Percentiles rank a stretch among this genome's conserved stretches.
Evolutionary conservation across 2,888 invertebrate genomes (phyloP).

Genomic region (Eudasyphora cyanicolor): DNA sequence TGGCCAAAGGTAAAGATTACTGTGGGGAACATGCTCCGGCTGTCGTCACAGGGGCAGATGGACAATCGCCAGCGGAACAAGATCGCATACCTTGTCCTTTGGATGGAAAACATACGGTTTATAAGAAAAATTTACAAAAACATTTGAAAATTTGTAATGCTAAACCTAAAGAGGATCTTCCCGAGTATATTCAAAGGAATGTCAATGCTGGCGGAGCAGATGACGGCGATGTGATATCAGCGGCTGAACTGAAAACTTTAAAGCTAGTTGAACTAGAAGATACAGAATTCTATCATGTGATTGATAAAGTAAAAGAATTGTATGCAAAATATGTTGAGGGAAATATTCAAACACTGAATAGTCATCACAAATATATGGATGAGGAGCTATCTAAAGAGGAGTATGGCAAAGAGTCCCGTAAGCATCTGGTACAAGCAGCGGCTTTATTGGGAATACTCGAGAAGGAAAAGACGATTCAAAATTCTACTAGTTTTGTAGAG

Average conservation of each 20-base stretch:
- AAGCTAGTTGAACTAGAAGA: constrained; percentile 79
- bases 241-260: constrained; percentile 61
- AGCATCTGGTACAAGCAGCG: constrained; percentile 90
- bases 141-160: constrained; percentile 89
- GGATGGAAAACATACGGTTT: constrained; percentile 87
- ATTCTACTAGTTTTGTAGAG: constrained; percentile 89
- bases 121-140: constrained; percentile 84
- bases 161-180: constrained; percentile 80
- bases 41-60: background rate
- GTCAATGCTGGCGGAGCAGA: constrained; percentile 73
- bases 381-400: constrained; percentile 81
- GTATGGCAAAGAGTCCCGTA: constrained; percentile 84
- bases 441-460: constrained; percentile 87
- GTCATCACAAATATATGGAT: constrained; percentile 80
- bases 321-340: constrained; percentile 76
- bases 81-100: constrained; percentile 86
- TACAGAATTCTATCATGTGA: constrained; percentile 77
- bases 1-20: constrained; percentile 84
- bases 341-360: constrained; percentile 79
- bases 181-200: constrained; percentile 78
- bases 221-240: constrained; percentile 25
- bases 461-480: constrained; percentile 82
- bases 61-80: constrained; percentile 46
- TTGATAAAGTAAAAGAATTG: constrained; percentile 80
- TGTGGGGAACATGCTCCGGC: constrained; percentile 86